Evolutionary conservation across 64 coral and sea anemone species (phyloP), one percentile per base, ranked within the genome.

Genomic region (Stichodactyla helianthus): DNA sequence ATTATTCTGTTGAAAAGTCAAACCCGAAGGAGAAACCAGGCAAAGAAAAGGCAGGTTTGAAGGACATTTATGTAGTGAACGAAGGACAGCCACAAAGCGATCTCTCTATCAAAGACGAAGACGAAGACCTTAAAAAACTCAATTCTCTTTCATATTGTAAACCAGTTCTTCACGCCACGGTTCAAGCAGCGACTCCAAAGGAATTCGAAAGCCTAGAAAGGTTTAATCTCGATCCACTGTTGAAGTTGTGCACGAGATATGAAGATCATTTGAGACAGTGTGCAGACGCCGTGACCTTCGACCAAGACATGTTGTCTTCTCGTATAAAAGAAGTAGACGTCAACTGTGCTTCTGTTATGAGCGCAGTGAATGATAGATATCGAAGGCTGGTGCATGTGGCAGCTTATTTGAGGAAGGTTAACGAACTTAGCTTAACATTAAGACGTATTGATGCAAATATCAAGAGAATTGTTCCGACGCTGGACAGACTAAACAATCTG

Each of bases 401-500:
- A 65, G 86, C 86, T 10, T 90, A 95, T 51, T 50, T 99, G 4
- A 91, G 82, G 74, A 99, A 92, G 79, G 93, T 99, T 0, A 88
- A 99, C 77, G 97, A 99, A 77, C 89, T 99, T 82, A 95, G 84
- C 18, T 20, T 71, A 53, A 99, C 85, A 20, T 62, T 95, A 10
- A 94, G 53, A 20, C 87, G 93, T 59, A 92, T 99, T 86, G 93
- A 99, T 31, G 79, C 59, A 20, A 99, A 92, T 71, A 89, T 92
- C 20, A 94, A 95, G 54, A 86, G 88, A 13, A 89, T 99, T 51
- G 88, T 99, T 27, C 97, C 97, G 10, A 88, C 92, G 85, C 95
- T 99, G 92, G 97, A 99, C 71, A 90, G 90, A 91, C 85, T 99
- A 20, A 99, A 99, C 79, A 90, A 94, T 20, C 60, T 99, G 71